These are phyloP conservation scores for Acrobeloides nanus DNA, from an alignment of 2,888 invertebrate genomes.

Conservation along the genomic window DNA sequence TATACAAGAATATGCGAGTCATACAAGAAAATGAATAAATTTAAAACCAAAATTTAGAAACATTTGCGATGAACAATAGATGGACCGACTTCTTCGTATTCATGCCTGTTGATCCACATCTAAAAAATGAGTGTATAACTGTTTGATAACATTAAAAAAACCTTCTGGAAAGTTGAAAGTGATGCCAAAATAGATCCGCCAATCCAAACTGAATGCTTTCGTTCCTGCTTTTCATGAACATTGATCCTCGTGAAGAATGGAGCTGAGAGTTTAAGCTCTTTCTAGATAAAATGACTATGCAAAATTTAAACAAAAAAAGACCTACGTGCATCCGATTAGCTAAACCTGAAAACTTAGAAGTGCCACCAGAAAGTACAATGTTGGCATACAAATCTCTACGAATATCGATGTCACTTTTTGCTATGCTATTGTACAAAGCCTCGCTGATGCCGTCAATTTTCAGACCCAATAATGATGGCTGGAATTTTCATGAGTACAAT, in stretches of 20 bases:
- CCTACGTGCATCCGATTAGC: slow-evolving; percentile 88
- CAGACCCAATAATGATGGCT: slow-evolving; percentile 73
- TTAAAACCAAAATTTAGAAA: slow-evolving; percentile 65
- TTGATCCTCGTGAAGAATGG: slow-evolving; percentile 42
- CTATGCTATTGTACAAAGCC: slow-evolving; percentile 74
- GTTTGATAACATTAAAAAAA: too few species aligned
- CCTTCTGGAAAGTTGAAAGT: slow-evolving; percentile 76
- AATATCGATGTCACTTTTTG: slow-evolving; percentile 88
- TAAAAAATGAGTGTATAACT: too few species aligned
- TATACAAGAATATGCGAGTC: too few species aligned
- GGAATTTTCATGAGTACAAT: too few species aligned
- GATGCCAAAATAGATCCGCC: slow-evolving; percentile 92
- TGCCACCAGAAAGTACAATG: slow-evolving; percentile 53
- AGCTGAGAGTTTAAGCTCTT: slow-evolving; percentile 34
- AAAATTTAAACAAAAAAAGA: too few species aligned
- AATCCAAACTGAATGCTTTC: slow-evolving; percentile 96
- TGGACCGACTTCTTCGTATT: slow-evolving; percentile 91
- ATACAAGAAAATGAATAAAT: too few species aligned
- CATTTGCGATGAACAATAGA: slow-evolving; percentile 93
- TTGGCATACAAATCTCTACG: slow-evolving; percentile 53
- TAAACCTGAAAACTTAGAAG: slow-evolving; percentile 90
- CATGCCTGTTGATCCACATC: slow-evolving; percentile 78
- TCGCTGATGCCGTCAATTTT: slow-evolving; percentile 56
- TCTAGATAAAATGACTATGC: too few species aligned
- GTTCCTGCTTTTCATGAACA: slow-evolving; percentile 63